Percentiles rank a stretch among this genome's conserved stretches.
These are phyloP conservation scores for Bergia puertoricense DNA, from an alignment of 92 coral and sea anemone species.

Conservation along the genomic window DNA sequence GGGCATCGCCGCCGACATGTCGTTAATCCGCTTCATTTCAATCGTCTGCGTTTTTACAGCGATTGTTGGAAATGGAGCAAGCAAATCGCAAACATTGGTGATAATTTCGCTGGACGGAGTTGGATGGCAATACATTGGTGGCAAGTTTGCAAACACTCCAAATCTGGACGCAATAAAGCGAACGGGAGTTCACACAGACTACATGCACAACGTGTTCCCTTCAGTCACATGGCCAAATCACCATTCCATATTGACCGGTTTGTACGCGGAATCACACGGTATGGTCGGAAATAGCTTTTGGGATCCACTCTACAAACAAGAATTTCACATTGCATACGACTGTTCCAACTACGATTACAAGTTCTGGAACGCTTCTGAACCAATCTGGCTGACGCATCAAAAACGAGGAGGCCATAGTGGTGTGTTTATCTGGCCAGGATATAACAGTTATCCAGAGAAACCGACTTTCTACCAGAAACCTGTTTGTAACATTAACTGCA, in stretches of 20 bases:
- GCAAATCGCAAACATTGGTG: constrained; percentile 46
- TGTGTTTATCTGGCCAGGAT: constrained; percentile 91
- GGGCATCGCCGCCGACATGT: constrained; percentile 45
- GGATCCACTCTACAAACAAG: constrained; percentile 84
- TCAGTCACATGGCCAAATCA: constrained; percentile 96
- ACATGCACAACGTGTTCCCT: constrained; percentile 77
- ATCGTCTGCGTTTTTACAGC: not conserved
- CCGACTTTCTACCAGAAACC: constrained; percentile 76
- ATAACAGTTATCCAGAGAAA: constrained; percentile 69
- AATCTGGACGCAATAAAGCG: constrained; percentile 68
- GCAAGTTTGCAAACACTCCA: constrained; percentile 71
- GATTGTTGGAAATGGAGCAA: not conserved
- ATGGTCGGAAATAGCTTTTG: constrained; percentile 78
- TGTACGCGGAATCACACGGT: constrained; percentile 92
- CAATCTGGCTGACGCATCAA: constrained; percentile 91
- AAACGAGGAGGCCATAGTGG: constrained; percentile 85
- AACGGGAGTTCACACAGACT: constrained; percentile 78
- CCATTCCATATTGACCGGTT: constrained; percentile 79
- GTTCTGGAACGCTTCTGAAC: constrained; percentile 84
- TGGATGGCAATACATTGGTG: constrained; percentile 86
- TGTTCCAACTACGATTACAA: constrained; percentile 88
- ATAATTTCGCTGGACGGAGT: constrained; percentile 90
- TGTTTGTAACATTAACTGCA: constrained; percentile 70
- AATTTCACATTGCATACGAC: constrained; percentile 77
- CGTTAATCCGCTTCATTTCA: not conserved